Conservation (phyloP, 2,113 vertebrate genomes). For the Aegypius monachus region DNA sequence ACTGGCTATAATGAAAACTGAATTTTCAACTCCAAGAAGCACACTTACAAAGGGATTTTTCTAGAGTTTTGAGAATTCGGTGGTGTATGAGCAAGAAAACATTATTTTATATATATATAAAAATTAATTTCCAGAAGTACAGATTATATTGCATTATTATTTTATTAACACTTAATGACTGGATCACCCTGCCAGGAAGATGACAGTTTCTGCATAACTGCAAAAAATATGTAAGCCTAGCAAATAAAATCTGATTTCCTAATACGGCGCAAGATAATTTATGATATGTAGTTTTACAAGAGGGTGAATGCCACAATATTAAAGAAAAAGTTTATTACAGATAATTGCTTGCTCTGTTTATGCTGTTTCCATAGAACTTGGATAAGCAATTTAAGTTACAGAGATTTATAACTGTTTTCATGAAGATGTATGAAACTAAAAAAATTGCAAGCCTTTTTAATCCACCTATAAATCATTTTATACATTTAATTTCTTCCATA, state of each 20-base stretch:
- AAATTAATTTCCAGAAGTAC: background rate
- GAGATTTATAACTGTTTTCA: constrained; percentile 78
- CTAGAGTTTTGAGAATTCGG: background rate
- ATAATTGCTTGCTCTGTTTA: constrained; percentile 75
- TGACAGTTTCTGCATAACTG: background rate
- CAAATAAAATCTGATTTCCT: background rate
- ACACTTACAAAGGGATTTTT: background rate
- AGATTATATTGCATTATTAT: background rate
- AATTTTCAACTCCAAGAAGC: background rate
- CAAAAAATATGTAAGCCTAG: background rate
- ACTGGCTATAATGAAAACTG: background rate
- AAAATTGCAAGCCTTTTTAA: constrained; percentile 64
- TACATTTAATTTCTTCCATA: constrained; percentile 72
- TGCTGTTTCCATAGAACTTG: constrained; percentile 58
- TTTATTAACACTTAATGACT: background rate
- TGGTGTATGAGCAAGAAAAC: background rate
- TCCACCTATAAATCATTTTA: constrained; percentile 75
- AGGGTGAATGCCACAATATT: constrained; percentile 58
- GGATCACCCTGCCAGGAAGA: background rate
- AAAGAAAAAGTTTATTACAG: constrained; percentile 77
- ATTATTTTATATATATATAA: background rate
- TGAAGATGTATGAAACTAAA: constrained; percentile 75
- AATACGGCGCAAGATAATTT: constrained; percentile 32
- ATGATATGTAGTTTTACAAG: constrained; percentile 28
- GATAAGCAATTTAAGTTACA: constrained; percentile 73